phyloP scores from a whole-genome alignment of 1,140 invertebrate genomes.

The Bemisia tabaci region DNA sequence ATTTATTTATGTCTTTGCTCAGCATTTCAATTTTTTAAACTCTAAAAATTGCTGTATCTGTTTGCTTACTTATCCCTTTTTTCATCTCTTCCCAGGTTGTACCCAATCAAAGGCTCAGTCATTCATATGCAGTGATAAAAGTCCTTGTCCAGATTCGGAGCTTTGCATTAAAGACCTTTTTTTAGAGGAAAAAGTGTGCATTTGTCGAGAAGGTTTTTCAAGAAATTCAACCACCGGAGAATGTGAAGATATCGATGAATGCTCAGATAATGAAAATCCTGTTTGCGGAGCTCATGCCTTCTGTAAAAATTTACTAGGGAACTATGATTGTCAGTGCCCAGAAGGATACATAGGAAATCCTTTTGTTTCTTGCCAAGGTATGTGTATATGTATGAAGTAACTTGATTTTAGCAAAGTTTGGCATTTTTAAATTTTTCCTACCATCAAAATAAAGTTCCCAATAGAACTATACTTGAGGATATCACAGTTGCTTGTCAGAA shows the following conservation, averaged over 20 bases:
- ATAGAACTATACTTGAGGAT: no score
- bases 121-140: conserved; percentile 49
- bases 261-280: conserved; percentile 52
- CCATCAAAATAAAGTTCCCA: no score
- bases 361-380: conserved; percentile 62
- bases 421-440: no score
- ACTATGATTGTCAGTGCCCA: conserved; percentile 83
- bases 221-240: conserved; percentile 52
- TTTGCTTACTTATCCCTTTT: no score
- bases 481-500: no score
- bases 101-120: no score
- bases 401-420: no score
- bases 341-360: conserved; percentile 74
- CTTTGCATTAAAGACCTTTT: conserved; percentile 65
- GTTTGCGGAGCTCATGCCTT: conserved; percentile 74
- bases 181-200: conserved; percentile 60
- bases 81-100: no score
- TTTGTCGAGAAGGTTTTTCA: conserved; percentile 69
- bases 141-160: conserved; percentile 68
- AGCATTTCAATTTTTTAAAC: no score
- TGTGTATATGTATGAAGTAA: not conserved
- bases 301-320: conserved; percentile 83
- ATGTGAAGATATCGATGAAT: conserved; percentile 81
- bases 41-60: no score
- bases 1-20: no score